These are phyloP conservation scores for Austrolebias charrua DNA, from an alignment of 2,797 vertebrate species.

Conservation along the genomic window DNA sequence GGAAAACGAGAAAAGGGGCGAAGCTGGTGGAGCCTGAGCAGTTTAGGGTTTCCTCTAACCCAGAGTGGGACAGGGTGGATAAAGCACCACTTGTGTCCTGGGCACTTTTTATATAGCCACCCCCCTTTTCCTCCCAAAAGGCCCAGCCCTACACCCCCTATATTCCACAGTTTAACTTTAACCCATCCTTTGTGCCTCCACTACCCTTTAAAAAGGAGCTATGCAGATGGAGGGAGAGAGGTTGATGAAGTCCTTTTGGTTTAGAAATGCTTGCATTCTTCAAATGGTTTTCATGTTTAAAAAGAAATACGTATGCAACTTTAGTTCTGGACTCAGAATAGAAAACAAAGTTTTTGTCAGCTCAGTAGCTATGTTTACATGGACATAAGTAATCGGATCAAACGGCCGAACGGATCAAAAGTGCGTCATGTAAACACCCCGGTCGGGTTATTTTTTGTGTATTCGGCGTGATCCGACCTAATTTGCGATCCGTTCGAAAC, in stretches of 20 bases:
- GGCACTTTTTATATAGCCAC: constrained; percentile 68
- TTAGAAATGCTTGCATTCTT: constrained; percentile 35
- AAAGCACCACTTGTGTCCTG: constrained; percentile 76
- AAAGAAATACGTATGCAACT: constrained; percentile 2
- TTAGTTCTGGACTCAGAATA: background rate
- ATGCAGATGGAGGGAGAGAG: constrained; percentile 38
- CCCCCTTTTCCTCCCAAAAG: constrained; percentile 38
- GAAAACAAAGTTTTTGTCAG: background rate
- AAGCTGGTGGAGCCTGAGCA: constrained; percentile 50
- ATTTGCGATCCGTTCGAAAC: no score
- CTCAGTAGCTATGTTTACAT: no score
- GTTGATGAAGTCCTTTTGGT: constrained; percentile 43
- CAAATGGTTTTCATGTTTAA: constrained; percentile 36
- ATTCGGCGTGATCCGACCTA: no score
- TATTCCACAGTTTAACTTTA: constrained; percentile 67
- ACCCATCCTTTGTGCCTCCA: constrained; percentile 62
- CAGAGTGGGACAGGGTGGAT: constrained; percentile 68
- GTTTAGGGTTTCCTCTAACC: constrained; percentile 72
- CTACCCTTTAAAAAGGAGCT: constrained; percentile 38
- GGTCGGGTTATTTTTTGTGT: no score
- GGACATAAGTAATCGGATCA: no score
- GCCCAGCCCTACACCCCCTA: constrained; percentile 67
- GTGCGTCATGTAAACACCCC: no score
- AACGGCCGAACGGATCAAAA: no score
- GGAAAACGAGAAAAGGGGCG: constrained; percentile 39